Percentiles rank a stretch among this genome's conserved stretches.
Evolutionary conservation across 2,797 vertebrate genomes (phyloP).

Genomic region (Adelosebastes latens): DNA sequence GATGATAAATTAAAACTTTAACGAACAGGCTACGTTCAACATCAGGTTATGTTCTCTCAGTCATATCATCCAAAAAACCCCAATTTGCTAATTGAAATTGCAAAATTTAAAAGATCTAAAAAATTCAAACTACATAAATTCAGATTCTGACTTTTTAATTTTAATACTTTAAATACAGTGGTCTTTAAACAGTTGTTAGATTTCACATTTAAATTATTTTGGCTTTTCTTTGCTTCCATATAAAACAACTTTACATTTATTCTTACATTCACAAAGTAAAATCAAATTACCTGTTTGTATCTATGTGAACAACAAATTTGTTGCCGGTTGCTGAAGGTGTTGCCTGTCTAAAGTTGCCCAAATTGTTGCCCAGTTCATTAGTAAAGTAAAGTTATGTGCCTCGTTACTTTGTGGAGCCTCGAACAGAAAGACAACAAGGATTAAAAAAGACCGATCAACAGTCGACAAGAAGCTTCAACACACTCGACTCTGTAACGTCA

Average conservation of each 20-base stretch:
- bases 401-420: slow-evolving; percentile 30
- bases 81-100: too few relatives aligned
- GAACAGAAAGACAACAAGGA: background rate
- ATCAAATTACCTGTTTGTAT: background rate
- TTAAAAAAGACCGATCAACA: slow-evolving; percentile 67
- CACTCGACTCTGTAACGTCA: background rate
- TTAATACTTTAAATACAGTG: background rate
- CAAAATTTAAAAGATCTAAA: background rate
- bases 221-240: background rate
- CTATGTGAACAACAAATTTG: background rate
- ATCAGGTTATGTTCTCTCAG: background rate
- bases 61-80: background rate
- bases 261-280: background rate
- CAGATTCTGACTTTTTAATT: background rate
- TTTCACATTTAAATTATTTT: background rate
- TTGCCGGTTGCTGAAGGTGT: background rate
- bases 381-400: slow-evolving; percentile 36
- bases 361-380: background rate
- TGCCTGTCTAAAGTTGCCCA: background rate
- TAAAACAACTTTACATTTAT: background rate
- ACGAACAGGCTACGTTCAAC: background rate
- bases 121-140: background rate
- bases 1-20: background rate
- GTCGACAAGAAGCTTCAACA: slow-evolving; percentile 37
- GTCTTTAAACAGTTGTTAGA: background rate